phyloP scores from a whole-genome alignment of 2,113 vertebrate species.

The Macrotis lagotis region DNA sequence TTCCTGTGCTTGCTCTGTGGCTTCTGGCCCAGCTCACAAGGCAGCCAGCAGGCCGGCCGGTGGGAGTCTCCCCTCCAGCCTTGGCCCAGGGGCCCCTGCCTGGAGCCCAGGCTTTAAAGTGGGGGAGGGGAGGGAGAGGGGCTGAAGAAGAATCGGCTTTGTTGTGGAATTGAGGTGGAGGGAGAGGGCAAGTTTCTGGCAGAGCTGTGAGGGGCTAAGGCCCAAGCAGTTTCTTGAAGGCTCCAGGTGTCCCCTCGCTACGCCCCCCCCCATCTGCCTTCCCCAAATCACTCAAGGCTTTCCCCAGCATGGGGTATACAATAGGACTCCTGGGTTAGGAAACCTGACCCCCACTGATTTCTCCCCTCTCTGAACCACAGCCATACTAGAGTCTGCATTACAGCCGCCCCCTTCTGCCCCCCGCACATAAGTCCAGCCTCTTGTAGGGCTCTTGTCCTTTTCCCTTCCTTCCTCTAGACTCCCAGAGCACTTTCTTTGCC shows the following conservation, averaged over 20 bases:
- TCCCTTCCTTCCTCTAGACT: not conserved
- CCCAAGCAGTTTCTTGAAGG: not conserved
- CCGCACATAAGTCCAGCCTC: not conserved
- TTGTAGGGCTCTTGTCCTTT: not conserved
- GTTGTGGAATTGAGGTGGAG: not conserved
- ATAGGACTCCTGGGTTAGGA: not conserved
- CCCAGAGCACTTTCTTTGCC: not conserved
- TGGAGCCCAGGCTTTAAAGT: not conserved
- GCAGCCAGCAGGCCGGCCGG: slow-evolving; percentile 52
- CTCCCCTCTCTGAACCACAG: slow-evolving; percentile 4
- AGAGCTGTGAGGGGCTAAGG: slow-evolving; percentile 9
- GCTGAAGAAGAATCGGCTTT: too few species aligned
- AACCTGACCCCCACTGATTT: not conserved
- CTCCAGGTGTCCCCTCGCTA: fast-evolving
- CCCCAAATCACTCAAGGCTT: not conserved
- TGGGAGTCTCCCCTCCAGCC: slow-evolving; percentile 66
- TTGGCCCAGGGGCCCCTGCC: slow-evolving; percentile 24
- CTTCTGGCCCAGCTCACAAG: slow-evolving; percentile 63
- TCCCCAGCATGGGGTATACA: not conserved
- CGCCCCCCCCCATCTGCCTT: not conserved
- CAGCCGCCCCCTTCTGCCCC: not conserved
- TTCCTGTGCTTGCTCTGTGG: slow-evolving; percentile 74
- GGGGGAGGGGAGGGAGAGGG: not conserved
- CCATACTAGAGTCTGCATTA: not conserved
- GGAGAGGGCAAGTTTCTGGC: not conserved